These are phyloP conservation scores for Danionella dracula DNA, from an alignment of 2,797 vertebrate genomes.

Conservation along the genomic window DNA sequence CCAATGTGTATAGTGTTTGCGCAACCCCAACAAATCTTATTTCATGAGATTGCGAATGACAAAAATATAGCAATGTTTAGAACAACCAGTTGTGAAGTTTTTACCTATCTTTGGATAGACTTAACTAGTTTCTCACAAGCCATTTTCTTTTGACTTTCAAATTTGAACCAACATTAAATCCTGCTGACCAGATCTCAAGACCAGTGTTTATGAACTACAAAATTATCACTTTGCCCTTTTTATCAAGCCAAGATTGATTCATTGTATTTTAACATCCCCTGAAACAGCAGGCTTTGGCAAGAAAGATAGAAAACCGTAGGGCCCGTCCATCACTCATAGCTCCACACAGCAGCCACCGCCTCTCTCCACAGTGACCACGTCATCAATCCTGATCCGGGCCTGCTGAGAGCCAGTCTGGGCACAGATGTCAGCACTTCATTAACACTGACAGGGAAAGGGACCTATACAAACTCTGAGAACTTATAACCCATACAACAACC, in stretches of 20 bases:
- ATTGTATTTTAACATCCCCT: constrained; percentile 18
- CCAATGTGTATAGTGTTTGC: too few relatives aligned
- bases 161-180: too few relatives aligned
- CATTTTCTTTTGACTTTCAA: too few relatives aligned
- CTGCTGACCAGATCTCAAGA: too few relatives aligned
- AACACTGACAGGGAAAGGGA: constrained; percentile 13
- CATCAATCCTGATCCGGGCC: constrained; percentile 27
- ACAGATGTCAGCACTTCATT: constrained; percentile 29
- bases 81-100: too few relatives aligned
- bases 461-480: background rate
- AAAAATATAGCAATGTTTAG: too few relatives aligned
- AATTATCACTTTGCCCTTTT: background rate
- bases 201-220: too few relatives aligned
- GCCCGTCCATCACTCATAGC: constrained; percentile 29
- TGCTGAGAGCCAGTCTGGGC: background rate
- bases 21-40: too few relatives aligned
- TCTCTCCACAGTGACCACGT: constrained; percentile 21
- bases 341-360: constrained; percentile 6
- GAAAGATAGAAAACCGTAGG: constrained; percentile 11
- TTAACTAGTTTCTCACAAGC: too few relatives aligned
- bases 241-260: background rate
- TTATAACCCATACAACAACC: constrained; percentile 4
- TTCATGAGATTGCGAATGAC: too few relatives aligned
- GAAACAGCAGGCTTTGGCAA: constrained; percentile 5
- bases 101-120: too few relatives aligned